Base-by-base conservation (phyloP, 2,888 invertebrate genomes). In the Drosophila siamana region DNA sequence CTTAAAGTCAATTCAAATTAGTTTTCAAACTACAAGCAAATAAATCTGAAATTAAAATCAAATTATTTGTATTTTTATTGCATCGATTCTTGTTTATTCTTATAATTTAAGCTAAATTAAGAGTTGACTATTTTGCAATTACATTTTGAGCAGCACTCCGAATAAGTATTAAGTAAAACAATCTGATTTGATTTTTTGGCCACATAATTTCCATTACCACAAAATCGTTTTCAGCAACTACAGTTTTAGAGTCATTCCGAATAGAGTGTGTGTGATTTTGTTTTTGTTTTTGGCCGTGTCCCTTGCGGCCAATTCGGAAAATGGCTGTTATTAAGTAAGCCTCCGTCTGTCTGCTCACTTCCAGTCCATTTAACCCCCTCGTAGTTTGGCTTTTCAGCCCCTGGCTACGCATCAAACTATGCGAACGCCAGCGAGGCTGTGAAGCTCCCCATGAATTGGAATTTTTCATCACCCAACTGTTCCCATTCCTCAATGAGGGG, bases 371-470 rank as follows among this genome's bases (percentile, higher is more conserved):
- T 22, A 38, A 38, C 36, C 4, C 50, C 48, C 15, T 38, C 26
- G 16, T 30, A 16, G 28, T 28, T 47, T 6, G 13, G 16, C 11
- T 51, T 50, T 30, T 44, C 4, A 13, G 40, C 44, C 19, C 1
- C 15, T 38, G 36, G 15, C 38, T 33, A 11, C n/a, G 1, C 41
- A 43, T 19, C 36, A 30, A 55, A 51, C 64, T 65, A 13, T 48
- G 36, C 41, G 26, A 1, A 40, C 28, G 22, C 22, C 36, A 19
- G 19, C 1, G 19, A 19, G 47, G 64, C 28, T 36, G 47, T 36
- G 7, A 26, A 33, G 48, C 52, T 55, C 19, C 30, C 9, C 30
- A 44, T 55, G 55, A 33, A 44, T 55, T 44, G 19, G 33, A 19
- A 7, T 22, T 33, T 44, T 11, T 22, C 16, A n/a, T 24, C 13